These are phyloP conservation scores for Collichthys lucidus DNA, from an alignment of 2,113 vertebrate species.

Conservation along the genomic window DNA sequence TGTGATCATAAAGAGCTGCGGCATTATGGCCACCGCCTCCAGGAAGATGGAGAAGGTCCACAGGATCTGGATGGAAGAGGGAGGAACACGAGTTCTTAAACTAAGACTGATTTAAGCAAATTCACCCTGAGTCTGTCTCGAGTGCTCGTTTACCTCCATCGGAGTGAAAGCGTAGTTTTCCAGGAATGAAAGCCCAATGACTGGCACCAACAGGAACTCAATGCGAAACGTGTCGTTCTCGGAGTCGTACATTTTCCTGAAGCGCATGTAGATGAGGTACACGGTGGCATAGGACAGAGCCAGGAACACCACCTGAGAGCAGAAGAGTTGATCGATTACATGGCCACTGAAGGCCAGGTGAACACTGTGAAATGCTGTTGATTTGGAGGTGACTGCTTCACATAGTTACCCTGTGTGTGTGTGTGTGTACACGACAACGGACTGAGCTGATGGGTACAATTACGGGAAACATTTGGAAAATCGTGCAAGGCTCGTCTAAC, in stretches of 20 bases:
- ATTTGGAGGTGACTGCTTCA: background rate
- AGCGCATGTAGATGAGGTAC: conserved; percentile 94
- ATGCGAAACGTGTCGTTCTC: conserved; percentile 95
- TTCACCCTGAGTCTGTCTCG: too few relatives aligned
- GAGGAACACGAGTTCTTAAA: background rate
- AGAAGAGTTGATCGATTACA: background rate
- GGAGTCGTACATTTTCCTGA: conserved; percentile 87
- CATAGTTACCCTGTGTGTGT: background rate
- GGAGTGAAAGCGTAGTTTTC: conserved; percentile 93
- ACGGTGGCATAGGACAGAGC: conserved; percentile 90
- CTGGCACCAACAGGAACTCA: conserved; percentile 95
- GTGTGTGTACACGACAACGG: background rate
- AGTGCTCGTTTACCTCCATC: conserved; percentile 87
- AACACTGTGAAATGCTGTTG: background rate
- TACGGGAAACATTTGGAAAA: too few relatives aligned
- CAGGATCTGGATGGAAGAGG: conserved; percentile 84
- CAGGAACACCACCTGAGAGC: conserved; percentile 91
- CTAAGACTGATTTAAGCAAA: background rate
- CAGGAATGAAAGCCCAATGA: conserved; percentile 93
- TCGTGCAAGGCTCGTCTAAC: too few relatives aligned
- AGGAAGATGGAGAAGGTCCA: conserved; percentile 99
- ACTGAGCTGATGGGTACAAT: too few relatives aligned
- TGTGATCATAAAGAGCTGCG: conserved; percentile 98
- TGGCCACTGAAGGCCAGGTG: too few relatives aligned
- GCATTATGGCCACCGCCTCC: conserved; percentile 96